These are phyloP conservation scores for Anhinga anhinga DNA, from an alignment of 2,113 vertebrate genomes.

Conservation along the genomic window DNA sequence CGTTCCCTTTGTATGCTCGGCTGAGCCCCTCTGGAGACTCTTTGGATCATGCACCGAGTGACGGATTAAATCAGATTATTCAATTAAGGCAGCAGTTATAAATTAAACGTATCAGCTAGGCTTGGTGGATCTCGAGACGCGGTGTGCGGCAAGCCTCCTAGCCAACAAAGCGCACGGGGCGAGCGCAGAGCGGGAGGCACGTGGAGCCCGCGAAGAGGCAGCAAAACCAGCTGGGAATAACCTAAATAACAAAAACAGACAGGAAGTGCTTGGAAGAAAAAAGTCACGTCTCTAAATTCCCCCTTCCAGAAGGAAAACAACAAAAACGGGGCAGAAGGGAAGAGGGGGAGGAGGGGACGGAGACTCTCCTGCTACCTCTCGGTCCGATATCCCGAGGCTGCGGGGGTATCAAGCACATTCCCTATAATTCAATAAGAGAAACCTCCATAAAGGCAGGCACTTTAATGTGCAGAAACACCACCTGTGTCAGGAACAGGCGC, in stretches of 20 bases:
- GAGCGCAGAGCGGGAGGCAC: background rate
- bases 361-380: background rate
- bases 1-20: background rate
- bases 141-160: background rate
- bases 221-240: background rate
- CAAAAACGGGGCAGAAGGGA: background rate
- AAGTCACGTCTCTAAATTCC: background rate
- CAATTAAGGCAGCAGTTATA: slow-evolving; percentile 15
- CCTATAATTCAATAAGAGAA: slow-evolving; percentile 82
- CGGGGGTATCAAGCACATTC: slow-evolving; percentile 45
- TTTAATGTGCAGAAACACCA: slow-evolving; percentile 72
- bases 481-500: slow-evolving; percentile 80
- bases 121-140: background rate
- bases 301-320: background rate
- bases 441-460: slow-evolving; percentile 73
- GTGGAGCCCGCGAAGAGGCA: background rate
- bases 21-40: background rate
- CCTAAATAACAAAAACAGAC: background rate
- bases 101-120: background rate
- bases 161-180: background rate
- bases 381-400: slow-evolving; percentile 35
- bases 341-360: background rate
- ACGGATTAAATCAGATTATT: slow-evolving; percentile 10
- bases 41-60: background rate
- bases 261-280: background rate